phyloP scores from a whole-genome alignment of 1,140 invertebrate species.

The Tigriopus japonicus region DNA sequence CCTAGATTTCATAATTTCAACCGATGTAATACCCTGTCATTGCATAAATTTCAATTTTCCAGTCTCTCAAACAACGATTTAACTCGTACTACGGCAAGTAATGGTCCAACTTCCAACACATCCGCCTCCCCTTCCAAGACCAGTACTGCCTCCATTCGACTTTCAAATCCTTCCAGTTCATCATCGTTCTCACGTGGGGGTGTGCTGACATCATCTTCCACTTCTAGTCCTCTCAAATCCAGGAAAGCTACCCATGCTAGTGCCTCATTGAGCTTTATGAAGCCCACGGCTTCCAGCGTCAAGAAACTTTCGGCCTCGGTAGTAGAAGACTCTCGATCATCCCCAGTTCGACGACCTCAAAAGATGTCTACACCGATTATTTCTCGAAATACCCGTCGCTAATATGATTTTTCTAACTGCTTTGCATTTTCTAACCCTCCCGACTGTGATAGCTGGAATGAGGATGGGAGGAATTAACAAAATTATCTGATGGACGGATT shows the following conservation, averaged over 20 bases:
- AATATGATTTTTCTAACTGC: no score
- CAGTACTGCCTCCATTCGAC: not conserved
- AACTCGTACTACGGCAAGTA: not conserved
- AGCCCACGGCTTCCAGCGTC: constrained; percentile 12
- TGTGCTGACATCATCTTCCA: not conserved
- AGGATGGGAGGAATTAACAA: no score
- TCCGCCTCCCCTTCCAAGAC: not conserved
- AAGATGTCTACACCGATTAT: no score
- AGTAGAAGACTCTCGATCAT: not conserved
- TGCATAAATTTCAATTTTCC: not conserved
- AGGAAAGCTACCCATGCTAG: not conserved
- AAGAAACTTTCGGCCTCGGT: constrained; percentile 6
- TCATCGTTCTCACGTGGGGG: not conserved
- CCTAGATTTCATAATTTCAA: not conserved
- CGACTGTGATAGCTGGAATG: no score
- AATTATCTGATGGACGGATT: no score
- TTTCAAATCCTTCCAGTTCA: not conserved
- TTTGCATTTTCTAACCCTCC: no score
- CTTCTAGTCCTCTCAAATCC: not conserved
- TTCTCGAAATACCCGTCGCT: no score
- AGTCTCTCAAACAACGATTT: not conserved
- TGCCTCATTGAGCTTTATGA: constrained; percentile 12
- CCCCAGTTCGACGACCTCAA: no score
- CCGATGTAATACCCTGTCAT: no score
- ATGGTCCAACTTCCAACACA: not conserved